Evolutionary conservation across 2,797 vertebrate genomes (phyloP).

Genomic region (Buphagus erythrorhynchus): DNA sequence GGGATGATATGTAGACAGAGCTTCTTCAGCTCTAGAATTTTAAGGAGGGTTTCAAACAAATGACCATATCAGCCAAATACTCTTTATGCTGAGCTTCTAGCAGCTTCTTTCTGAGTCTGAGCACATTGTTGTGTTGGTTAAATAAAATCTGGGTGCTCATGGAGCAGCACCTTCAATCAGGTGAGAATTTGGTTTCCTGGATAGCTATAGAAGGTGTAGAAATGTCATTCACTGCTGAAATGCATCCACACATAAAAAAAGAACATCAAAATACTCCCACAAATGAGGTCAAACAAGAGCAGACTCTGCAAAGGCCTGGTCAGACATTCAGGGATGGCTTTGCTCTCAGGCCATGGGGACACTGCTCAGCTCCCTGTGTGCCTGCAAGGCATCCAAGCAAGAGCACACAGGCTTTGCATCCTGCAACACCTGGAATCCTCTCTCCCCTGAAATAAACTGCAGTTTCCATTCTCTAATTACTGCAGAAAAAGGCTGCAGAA

Average conservation of each 20-base stretch:
- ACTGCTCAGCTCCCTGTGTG: not conserved
- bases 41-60: constrained; percentile 18
- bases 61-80: not conserved
- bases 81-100: not conserved
- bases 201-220: not conserved
- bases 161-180: not conserved
- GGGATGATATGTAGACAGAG: constrained; percentile 13
- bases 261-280: not conserved
- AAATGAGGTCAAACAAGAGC: not conserved
- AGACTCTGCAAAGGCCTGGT: not conserved
- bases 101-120: not conserved
- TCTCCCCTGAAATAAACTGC: not conserved
- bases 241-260: fast-evolving
- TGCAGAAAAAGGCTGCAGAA: not conserved
- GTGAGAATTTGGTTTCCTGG: not conserved
- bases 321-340: not conserved
- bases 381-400: not conserved
- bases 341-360: not conserved
- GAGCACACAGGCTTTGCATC: not conserved
- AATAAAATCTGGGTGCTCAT: not conserved
- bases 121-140: not conserved
- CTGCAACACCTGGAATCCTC: not conserved
- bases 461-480: not conserved
- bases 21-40: constrained; percentile 31
- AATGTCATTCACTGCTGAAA: not conserved